These are phyloP conservation scores for Mus musculus DNA, from an alignment of 2,113 vertebrate genomes.

Conservation along the genomic window GRCm39 chr9:113341001-113341500, in stretches of 20 bases:
- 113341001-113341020: not conserved
- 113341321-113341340: not conserved
- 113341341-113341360: too few relatives aligned
- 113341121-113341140: not conserved
- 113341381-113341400: not conserved
- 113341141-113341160: not conserved
- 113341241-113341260: not conserved
- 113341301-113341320: not conserved
- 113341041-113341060: not conserved
- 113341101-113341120: not conserved
- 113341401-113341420: not conserved
- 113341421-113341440: not conserved
- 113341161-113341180: not conserved
- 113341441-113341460: not conserved
- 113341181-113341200: not conserved
- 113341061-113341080: not conserved
- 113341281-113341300: not conserved
- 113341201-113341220: not conserved
- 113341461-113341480: not conserved
- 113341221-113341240: not conserved
- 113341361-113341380: not conserved
- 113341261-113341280: not conserved
- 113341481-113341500: not conserved
- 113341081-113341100: not conserved
- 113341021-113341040: not conserved